Evolutionary conservation across 2,888 invertebrate species (phyloP).

Genomic region (Morpho deidamia): DNA sequence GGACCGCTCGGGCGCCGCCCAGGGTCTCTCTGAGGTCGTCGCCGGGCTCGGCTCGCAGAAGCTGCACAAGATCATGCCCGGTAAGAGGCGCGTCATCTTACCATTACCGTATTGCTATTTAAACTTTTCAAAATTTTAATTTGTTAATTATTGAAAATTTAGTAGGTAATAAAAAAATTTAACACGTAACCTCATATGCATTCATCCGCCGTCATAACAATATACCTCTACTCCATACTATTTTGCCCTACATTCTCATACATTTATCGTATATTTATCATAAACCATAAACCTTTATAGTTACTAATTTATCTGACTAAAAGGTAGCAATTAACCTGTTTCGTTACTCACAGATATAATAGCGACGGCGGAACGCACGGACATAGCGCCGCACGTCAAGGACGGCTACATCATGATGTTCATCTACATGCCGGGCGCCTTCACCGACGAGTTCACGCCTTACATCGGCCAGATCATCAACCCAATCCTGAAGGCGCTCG

Average conservation of each 20-base stretch:
- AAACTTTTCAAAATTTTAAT: too few species aligned
- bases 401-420: conserved; percentile 99
- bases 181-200: too few species aligned
- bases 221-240: too few species aligned
- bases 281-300: too few species aligned
- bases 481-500: conserved; percentile 96
- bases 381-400: conserved; percentile 97
- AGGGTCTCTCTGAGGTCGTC: conserved; percentile 98
- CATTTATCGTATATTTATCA: too few species aligned
- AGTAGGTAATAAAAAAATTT: too few species aligned
- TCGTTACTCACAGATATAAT: conserved; percentile 85
- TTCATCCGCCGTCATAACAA: too few species aligned
- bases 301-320: too few species aligned
- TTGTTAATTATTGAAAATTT: too few species aligned
- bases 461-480: conserved; percentile 98
- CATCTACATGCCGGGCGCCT: conserved; percentile 98
- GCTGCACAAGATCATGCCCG: conserved; percentile 97
- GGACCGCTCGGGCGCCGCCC: conserved; percentile 96
- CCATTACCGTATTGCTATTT: too few species aligned
- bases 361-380: conserved; percentile 93
- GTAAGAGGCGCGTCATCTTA: conserved; percentile 36
- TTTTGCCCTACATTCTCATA: too few species aligned
- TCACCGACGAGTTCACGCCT: conserved; percentile 95
- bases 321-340: background rate
- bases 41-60: conserved; percentile 97